Conservation (phyloP, 2,113 vertebrate species). For the Burhinus oedicnemus region DNA sequence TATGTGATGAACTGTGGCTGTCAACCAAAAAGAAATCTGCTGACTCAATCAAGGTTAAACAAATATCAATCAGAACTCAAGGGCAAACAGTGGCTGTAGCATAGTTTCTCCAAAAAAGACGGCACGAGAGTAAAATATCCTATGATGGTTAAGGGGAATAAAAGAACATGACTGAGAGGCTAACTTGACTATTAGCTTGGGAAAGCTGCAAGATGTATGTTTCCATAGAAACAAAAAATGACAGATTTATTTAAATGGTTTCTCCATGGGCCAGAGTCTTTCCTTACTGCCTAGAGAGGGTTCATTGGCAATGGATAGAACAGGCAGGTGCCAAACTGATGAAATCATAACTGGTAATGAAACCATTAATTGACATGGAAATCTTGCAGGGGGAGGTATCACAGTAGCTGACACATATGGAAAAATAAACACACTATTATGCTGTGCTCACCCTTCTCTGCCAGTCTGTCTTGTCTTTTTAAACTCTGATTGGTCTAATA, state of each 20-base stretch:
- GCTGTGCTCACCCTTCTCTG: neutral
- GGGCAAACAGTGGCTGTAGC: neutral
- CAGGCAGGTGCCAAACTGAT: neutral
- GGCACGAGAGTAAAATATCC: neutral
- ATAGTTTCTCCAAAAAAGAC: neutral
- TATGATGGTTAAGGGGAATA: neutral
- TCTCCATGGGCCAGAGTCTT: neutral
- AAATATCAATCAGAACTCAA: neutral
- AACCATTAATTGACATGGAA: neutral
- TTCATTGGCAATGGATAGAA: neutral
- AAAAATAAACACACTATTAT: neutral
- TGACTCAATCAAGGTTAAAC: neutral
- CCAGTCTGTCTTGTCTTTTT: neutral
- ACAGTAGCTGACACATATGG: neutral
- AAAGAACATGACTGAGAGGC: neutral
- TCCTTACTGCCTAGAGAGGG: neutral
- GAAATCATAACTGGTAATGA: neutral
- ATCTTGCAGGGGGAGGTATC: neutral
- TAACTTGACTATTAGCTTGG: neutral
- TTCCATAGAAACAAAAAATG: slow-evolving; percentile 49
- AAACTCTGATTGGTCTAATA: neutral
- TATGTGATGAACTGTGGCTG: neutral
- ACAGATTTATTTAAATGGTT: neutral
- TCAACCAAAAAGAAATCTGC: neutral
- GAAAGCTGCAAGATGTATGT: neutral